Percentiles rank a stretch among this genome's conserved stretches.
Conservation (phyloP, 2,797 vertebrate genomes). For the Hydrolagus colliei region DNA sequence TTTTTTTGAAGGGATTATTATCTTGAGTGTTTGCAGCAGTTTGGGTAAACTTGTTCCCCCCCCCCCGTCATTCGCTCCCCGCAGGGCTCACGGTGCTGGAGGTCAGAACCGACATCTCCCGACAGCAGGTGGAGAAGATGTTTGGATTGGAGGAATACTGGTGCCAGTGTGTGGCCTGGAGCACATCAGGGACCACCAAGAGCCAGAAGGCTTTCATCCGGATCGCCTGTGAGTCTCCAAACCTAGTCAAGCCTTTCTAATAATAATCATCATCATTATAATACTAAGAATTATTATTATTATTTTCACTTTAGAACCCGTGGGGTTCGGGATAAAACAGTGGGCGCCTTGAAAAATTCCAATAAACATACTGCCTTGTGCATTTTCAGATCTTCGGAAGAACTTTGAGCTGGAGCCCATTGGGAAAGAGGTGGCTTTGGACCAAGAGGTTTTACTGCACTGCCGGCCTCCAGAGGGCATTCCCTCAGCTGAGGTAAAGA, state of each 20-base stretch:
- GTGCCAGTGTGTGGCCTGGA: conserved; percentile 98
- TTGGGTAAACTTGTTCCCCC: neutral
- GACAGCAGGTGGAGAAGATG: conserved; percentile 97
- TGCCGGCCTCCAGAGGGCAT: conserved; percentile 94
- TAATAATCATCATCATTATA: too few species aligned
- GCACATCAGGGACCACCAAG: conserved; percentile 93
- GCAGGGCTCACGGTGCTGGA: conserved; percentile 86
- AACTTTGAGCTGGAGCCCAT: conserved; percentile 94
- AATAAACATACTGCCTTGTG: conserved; percentile 19
- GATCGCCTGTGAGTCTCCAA: conserved; percentile 81
- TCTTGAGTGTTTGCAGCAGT: neutral
- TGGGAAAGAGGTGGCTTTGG: conserved; percentile 86
- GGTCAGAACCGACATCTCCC: conserved; percentile 88
- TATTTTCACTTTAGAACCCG: too few species aligned
- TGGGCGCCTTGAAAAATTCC: neutral
- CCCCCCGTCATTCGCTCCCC: neutral
- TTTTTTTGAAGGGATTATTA: too few species aligned
- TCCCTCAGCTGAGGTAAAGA: conserved; percentile 87
- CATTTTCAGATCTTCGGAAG: conserved; percentile 82
- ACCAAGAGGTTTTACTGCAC: conserved; percentile 84
- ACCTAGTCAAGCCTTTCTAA: neutral
- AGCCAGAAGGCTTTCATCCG: conserved; percentile 92
- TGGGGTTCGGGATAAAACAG: neutral
- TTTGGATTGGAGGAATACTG: conserved; percentile 95
- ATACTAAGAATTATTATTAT: too few species aligned